A percentile compares a stretch with the other conserved stretches of the same genome.
These are phyloP conservation scores for Sycon ciliatum DNA, from an alignment of 37 sponge, comb jelly and placozoan genomes.

Conservation along the genomic window DNA sequence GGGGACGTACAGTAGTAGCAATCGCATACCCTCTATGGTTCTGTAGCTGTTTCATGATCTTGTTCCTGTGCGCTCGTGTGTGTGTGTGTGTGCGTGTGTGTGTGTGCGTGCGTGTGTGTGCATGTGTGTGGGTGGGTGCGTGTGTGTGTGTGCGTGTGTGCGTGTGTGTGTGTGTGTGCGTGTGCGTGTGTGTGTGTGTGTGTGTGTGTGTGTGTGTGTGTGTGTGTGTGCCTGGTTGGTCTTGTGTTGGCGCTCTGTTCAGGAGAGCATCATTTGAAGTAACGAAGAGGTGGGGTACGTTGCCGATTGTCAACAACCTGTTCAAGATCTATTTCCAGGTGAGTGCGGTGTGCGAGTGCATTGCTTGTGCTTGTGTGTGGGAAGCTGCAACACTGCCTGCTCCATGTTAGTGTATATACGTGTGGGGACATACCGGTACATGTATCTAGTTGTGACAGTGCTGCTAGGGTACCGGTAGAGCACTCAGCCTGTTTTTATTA, in stretches of 20 bases:
- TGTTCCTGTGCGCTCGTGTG: not conserved
- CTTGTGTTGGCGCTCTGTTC: not conserved
- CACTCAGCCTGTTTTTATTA: too few relatives aligned
- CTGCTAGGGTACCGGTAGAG: too few relatives aligned
- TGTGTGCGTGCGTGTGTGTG: not conserved
- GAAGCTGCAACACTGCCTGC: too few relatives aligned
- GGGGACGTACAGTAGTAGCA: too few relatives aligned
- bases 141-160: constrained; percentile 1
- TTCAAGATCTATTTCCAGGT: constrained; percentile 95
- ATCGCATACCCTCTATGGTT: too few relatives aligned
- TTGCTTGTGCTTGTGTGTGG: too few relatives aligned
- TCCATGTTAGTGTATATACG: too few relatives aligned
- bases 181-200: constrained; percentile 1
- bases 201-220: not conserved
- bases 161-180: not conserved
- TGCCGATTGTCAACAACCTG: constrained; percentile 76
- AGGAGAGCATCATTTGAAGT: constrained; percentile 47
- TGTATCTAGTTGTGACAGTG: too few relatives aligned
- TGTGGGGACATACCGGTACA: too few relatives aligned
- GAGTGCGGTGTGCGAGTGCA: not conserved
- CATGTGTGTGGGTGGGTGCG: not conserved
- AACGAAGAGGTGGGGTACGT: constrained; percentile 76
- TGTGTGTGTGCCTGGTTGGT: not conserved
- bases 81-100: not conserved
- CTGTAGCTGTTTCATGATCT: too few relatives aligned